Evolutionary conservation across 2,797 vertebrate species (phyloP).

Genomic region (Myotis pilosus): DNA sequence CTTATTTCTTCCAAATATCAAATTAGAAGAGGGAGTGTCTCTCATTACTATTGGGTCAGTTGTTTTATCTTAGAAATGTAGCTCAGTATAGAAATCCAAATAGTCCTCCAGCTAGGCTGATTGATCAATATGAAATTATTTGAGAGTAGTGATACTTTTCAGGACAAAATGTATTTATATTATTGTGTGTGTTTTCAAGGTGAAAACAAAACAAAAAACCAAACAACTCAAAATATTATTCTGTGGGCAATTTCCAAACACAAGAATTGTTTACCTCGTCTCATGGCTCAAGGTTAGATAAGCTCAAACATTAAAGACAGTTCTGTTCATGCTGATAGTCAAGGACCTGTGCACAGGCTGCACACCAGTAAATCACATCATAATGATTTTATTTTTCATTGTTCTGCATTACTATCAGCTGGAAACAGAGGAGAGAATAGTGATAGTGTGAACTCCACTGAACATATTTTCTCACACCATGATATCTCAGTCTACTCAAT

Average conservation of each 20-base stretch:
- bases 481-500: not conserved
- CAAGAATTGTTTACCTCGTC: not conserved
- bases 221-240: not conserved
- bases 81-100: not conserved
- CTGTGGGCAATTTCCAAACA: not conserved
- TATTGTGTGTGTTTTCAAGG: not conserved
- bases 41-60: not conserved
- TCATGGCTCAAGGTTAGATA: not conserved
- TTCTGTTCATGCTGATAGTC: not conserved
- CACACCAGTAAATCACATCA: not conserved
- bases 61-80: constrained; percentile 22
- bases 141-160: not conserved
- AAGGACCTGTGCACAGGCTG: not conserved
- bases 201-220: not conserved
- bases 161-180: not conserved
- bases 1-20: constrained; percentile 10
- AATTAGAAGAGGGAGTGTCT: not conserved
- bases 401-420: not conserved
- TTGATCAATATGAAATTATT: not conserved
- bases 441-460: not conserved
- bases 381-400: not conserved
- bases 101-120: not conserved
- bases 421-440: not conserved
- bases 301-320: not conserved
- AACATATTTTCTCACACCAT: not conserved